Evolutionary conservation across 2,797 vertebrate species (phyloP), one percentile per base, ranked within the genome.

Genomic region (Molossus molossus): DNA sequence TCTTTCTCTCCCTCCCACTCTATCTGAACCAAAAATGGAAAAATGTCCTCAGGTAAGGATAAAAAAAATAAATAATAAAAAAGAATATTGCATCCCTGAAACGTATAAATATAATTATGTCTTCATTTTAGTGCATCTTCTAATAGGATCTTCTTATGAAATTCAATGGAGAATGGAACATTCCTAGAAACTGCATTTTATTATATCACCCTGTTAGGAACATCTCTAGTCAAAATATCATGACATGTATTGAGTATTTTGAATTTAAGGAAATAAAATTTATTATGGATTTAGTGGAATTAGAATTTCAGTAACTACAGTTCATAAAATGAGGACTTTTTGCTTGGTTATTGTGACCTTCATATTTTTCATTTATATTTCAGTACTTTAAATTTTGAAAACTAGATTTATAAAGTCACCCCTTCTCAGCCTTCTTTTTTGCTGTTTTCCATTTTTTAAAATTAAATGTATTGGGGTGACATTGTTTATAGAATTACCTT

Each of bases 81-180:
- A 33, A 60, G 17, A 92, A 57, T 88, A 50, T 18, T 90, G 33
- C 20, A n/a, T 85, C 18, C 77, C 40, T 50, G 62, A 90, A 85
- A 77, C n/a, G 55, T 92, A 48, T 84, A 67, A 94, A 27, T 79
- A 14, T 76, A 76, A 40, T 29, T 64, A 29, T 67, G 27, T 60
- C 57, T 89, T 92, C 45, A 81, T 58, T 86, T 96, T 88, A 87
- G 27, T 83, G 33, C 2, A 13, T 5, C 40, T 55, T 81, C 14
- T 37, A 87, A 11, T 65, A 40, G 17, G 58, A 48, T 80, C 29
- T 65, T 10, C 65, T 82, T 75, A n/a, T 58, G 72, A 76, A 80
- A 90, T 90, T 87, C 58, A 92, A 58, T 90, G 84, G 37, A 77
- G 75, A 89, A 58, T 75, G 57, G 25, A 64, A 80, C 70, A 87